phyloP scores from a whole-genome alignment of 2,888 invertebrate species.

The Zaprionus lineosus region DNA sequence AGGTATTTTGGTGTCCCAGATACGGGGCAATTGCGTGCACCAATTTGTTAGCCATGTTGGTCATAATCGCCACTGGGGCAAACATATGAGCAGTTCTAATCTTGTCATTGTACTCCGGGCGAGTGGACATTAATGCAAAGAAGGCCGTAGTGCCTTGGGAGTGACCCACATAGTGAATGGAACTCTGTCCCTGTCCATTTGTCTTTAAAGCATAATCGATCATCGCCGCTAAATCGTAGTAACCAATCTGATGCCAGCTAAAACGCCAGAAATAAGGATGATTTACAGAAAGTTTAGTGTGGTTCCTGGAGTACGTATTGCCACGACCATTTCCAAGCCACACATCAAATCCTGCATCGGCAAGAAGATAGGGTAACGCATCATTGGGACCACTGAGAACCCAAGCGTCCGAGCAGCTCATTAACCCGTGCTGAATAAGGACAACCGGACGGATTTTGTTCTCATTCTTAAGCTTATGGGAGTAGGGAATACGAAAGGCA shows the following conservation, averaged over 20 bases:
- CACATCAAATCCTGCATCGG: constrained; percentile 80
- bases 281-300: constrained; percentile 41
- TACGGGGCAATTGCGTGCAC: constrained; percentile 82
- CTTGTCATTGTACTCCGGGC: constrained; percentile 74
- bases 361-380: constrained; percentile 68
- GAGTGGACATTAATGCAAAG: constrained; percentile 66
- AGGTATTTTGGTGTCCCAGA: constrained; percentile 58
- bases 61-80: constrained; percentile 83
- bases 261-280: constrained; percentile 70
- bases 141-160: constrained; percentile 79
- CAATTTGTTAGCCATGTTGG: constrained; percentile 83
- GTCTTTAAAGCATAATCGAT: constrained; percentile 69
- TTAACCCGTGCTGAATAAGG: constrained; percentile 84
- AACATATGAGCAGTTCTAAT: constrained; percentile 78
- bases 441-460: constrained; percentile 61
- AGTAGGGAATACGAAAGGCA: constrained; percentile 76
- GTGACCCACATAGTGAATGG: constrained; percentile 79
- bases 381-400: constrained; percentile 68
- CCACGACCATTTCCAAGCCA: constrained; percentile 80
- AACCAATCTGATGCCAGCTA: constrained; percentile 95
- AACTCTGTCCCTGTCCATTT: constrained; percentile 58
- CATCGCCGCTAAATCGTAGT: constrained; percentile 83
- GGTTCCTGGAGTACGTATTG: constrained; percentile 65
- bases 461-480: constrained; percentile 62
- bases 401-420: constrained; percentile 76